Percentiles rank a stretch among this genome's conserved stretches.
phyloP scores from a whole-genome alignment of 2,888 invertebrate genomes.

The Latrodectus hesperus region DNA sequence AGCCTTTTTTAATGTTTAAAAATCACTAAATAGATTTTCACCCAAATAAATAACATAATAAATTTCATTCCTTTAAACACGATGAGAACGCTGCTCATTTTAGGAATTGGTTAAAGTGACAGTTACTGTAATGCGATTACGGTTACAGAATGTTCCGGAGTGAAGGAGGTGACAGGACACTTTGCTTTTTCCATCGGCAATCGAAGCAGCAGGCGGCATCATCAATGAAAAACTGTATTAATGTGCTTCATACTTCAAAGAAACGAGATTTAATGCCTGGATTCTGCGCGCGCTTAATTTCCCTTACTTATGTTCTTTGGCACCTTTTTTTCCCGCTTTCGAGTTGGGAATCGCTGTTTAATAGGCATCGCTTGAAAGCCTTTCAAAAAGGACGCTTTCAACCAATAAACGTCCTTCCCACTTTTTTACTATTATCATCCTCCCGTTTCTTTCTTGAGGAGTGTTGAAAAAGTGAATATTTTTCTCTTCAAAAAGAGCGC shows the following conservation, averaged over 20 bases:
- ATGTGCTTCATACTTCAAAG: conserved; percentile 55
- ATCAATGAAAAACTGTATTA: conserved; percentile 54
- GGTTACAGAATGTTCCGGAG: neutral
- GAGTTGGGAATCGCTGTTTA: conserved; percentile 41
- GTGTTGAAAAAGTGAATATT: conserved; percentile 16
- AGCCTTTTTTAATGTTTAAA: too few relatives aligned
- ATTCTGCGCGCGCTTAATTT: conserved; percentile 59
- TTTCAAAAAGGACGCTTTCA: conserved; percentile 55
- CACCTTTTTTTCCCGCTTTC: neutral
- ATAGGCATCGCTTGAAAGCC: conserved; percentile 60
- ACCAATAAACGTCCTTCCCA: conserved; percentile 64
- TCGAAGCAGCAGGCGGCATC: conserved; percentile 40
- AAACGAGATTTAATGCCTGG: conserved; percentile 66
- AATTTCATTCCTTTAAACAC: neutral
- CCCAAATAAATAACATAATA: too few relatives aligned
- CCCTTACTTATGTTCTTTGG: conserved; percentile 39
- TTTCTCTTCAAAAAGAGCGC: conserved; percentile 34
- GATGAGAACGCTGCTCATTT: neutral
- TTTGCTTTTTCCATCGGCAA: conserved; percentile 23
- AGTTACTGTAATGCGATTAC: neutral
- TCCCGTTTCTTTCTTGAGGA: conserved; percentile 30
- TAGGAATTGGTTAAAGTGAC: neutral
- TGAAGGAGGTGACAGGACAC: neutral
- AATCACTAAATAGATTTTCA: too few relatives aligned
- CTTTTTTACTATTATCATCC: neutral